Evolutionary conservation across 2,888 invertebrate genomes (phyloP), one percentile per base, ranked within the genome.

Genomic region (Melitaea athalia): DNA sequence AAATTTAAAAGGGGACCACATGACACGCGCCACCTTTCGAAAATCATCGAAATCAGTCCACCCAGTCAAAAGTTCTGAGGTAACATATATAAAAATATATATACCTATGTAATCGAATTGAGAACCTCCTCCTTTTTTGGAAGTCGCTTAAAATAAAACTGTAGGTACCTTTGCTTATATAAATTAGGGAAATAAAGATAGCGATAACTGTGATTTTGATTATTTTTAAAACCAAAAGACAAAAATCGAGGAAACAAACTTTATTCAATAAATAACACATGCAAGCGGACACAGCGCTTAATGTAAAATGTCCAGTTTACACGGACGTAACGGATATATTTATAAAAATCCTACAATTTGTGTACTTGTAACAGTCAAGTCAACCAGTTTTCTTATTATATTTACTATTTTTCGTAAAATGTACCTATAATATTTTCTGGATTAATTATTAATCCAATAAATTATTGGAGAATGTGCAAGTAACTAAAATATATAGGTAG

Each of bases 251-350:
- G 74, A 73, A 77, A 76, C 74, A 73, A 76, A 76, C 69, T 67
- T 76, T 76, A 77, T 77, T 76, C 63, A 74, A 70, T 76, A 76
- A 69, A 71, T 73, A 75, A 78, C 74, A 77, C 70, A 75, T 72
- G 68, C 70, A 77, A 75, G 76, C 76, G 64, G 64, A 70, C 72
- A 74, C 65, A 77, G 73, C 67, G 68, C 73, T 70, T 63, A 61
- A 68, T 66, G 62, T 70, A 55, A 55, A 33, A 55, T 55, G 53
- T 55, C 31, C 53, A 55, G 53, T 33, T 33, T 33, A 55, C 53
- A 33, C 11, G 50, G 10, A 50, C 31, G 50, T 67, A 67, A 68
- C 70, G 60, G 66, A 73, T 59, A 60, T 62, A 63, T 66, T 61
- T 55, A 55, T 55, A 55, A 55, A 55, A 55, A 55, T n/a, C 5